Evolutionary conservation across 2,888 invertebrate genomes (phyloP).

Genomic region (Leptarthrus brevirostris): DNA sequence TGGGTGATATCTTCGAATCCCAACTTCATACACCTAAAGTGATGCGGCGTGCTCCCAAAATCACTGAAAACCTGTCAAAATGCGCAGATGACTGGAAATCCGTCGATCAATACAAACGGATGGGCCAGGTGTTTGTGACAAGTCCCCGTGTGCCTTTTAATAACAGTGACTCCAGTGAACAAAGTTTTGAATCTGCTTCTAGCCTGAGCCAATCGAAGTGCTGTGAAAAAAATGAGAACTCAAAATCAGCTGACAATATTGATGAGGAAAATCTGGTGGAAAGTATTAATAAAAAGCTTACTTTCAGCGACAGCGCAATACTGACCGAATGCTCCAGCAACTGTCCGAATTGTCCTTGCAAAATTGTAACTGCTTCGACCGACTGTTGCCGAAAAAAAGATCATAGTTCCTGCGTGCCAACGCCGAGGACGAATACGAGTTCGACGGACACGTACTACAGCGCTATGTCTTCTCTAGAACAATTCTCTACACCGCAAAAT

Average conservation of each 20-base stretch:
- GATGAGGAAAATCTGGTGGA: constrained; percentile 67
- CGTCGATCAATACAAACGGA: constrained; percentile 70
- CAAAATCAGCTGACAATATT: constrained; percentile 71
- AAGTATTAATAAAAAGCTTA: constrained; percentile 61
- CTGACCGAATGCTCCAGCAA: constrained; percentile 61
- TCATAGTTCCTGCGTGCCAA: constrained; percentile 59
- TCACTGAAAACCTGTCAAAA: constrained; percentile 73
- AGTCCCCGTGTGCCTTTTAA: constrained; percentile 64
- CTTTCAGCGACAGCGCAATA: constrained; percentile 66
- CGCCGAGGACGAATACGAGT: constrained; percentile 57
- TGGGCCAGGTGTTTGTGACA: constrained; percentile 68
- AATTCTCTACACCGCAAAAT: constrained; percentile 58
- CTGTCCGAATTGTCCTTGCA: constrained; percentile 64
- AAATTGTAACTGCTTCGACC: constrained; percentile 49
- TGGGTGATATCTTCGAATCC: constrained; percentile 66
- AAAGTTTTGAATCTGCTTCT: constrained; percentile 70
- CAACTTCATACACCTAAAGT: constrained; percentile 71
- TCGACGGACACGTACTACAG: constrained; percentile 66
- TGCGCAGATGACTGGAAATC: constrained; percentile 76
- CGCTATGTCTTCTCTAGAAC: constrained; percentile 60
- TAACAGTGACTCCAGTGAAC: constrained; percentile 62
- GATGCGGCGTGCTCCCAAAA: constrained; percentile 75
- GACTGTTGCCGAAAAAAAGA: constrained; percentile 61
- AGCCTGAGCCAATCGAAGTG: constrained; percentile 59
- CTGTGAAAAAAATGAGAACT: constrained; percentile 62